These are phyloP conservation scores for Drosophila fungiperda DNA, from an alignment of 2,888 invertebrate species.

Conservation along the genomic window DNA sequence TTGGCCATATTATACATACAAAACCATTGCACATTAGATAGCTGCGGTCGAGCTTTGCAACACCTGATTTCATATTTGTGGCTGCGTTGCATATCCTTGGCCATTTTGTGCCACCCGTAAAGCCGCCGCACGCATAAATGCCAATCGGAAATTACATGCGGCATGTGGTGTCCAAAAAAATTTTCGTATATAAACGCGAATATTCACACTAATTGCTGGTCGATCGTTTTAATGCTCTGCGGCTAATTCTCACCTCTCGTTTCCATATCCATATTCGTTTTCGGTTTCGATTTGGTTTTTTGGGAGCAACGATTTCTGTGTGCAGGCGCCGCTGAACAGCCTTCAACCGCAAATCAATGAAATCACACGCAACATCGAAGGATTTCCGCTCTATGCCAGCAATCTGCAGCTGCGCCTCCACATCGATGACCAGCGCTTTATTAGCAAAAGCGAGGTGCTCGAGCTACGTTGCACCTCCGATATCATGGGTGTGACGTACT, in stretches of 20 bases:
- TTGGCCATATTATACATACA: slow-evolving; percentile 35
- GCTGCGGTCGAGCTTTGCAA: neutral
- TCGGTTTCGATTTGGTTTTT: slow-evolving; percentile 7
- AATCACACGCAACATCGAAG: slow-evolving; percentile 83
- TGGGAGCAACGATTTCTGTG: slow-evolving; percentile 10
- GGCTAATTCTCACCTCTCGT: neutral
- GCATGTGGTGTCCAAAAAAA: slow-evolving; percentile 14
- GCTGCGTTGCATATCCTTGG: slow-evolving; percentile 22
- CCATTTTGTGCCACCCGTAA: slow-evolving; percentile 24
- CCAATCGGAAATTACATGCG: slow-evolving; percentile 48
- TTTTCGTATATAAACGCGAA: neutral
- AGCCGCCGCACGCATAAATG: slow-evolving; percentile 38
- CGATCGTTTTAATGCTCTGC: slow-evolving; percentile 1
- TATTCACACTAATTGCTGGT: slow-evolving; percentile 22
- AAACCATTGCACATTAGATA: slow-evolving; percentile 38
- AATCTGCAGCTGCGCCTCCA: slow-evolving; percentile 84
- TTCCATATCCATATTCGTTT: neutral
- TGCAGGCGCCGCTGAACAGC: slow-evolving; percentile 81
- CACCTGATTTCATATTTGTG: slow-evolving; percentile 49
- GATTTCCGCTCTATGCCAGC: slow-evolving; percentile 83
- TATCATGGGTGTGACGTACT: slow-evolving; percentile 80
- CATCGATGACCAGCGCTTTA: slow-evolving; percentile 84
- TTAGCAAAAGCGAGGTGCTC: slow-evolving; percentile 82
- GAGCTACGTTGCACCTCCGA: slow-evolving; percentile 83
- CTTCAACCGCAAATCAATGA: slow-evolving; percentile 84